Base-by-base conservation (phyloP, 1,140 invertebrate species). In the Dendroctonus valens region DNA sequence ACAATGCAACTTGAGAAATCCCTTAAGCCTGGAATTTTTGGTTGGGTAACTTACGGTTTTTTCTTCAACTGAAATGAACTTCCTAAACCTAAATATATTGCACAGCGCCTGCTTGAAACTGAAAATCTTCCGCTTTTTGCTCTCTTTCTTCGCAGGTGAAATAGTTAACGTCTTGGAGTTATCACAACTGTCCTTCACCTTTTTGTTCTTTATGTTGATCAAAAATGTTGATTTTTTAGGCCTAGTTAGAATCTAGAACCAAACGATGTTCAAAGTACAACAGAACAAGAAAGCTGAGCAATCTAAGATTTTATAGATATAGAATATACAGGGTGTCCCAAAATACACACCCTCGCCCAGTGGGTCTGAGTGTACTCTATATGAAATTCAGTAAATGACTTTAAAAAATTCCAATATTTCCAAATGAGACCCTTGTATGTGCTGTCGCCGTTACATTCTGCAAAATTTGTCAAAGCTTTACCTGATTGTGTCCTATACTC, bases 71-170 rank as follows among this genome's bases (percentile, higher is more conserved):
- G 82, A 83, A 12, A 82, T 81, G 41, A 81, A 72, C 70, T 83
- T 81, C 52, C 85, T 84, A 76, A 91, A 90, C 70, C 88, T 84
- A 76, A 92, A 92, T 73, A 93, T 86, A 79, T 90, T 91, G 78
- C 90, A 92, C 67, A 93, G 83, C n/a, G 89, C 91, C 75, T 92
- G 89, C 76, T 92, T 92, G n/a, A 92, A 83, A 2, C 86, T 87
- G 71, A 88, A 83, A 71, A 87, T 84, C 75, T 87, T 88, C 69
- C 87, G 87, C 55, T 81, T 79, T 59, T 86, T 86, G 15, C 83
- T 81, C 51, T 80, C 80, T 62, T 83, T 84, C 8, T 75, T 82
- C 71, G 44, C 69, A n/a, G 66, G 70, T 59, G 69, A 81, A 40
- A 71, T 73, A 48, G 69, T 68, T 50, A 75, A 65, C 26, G 70